Evolutionary conservation across 2,888 invertebrate genomes (phyloP).

Genomic region (Napeogenes inachia): DNA sequence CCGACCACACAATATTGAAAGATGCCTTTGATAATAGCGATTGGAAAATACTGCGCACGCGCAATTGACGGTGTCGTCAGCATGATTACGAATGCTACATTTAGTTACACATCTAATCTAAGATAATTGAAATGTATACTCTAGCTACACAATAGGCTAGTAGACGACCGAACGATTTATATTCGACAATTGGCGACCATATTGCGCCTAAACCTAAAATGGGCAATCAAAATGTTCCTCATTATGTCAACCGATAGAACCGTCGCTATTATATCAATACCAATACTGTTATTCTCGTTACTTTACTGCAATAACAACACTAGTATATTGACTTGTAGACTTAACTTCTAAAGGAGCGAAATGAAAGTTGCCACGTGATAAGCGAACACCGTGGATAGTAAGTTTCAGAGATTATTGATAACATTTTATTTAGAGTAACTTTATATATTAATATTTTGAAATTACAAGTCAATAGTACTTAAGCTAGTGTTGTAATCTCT

Average conservation of each 20-base stretch:
- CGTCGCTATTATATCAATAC: slow-evolving; percentile 25
- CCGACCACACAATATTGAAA: slow-evolving; percentile 32
- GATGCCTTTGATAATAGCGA: slow-evolving; percentile 8
- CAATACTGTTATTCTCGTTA: slow-evolving; percentile 22
- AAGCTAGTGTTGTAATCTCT: slow-evolving; percentile 16
- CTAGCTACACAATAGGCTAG: slow-evolving; percentile 63
- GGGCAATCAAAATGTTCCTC: slow-evolving; percentile 36
- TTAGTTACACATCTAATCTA: slow-evolving; percentile 62
- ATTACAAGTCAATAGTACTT: slow-evolving; percentile 13
- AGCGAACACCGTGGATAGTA: slow-evolving; percentile 7
- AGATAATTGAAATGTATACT: slow-evolving; percentile 63
- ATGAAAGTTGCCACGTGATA: slow-evolving; percentile 10
- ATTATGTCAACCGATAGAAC: slow-evolving; percentile 35
- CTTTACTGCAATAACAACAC: slow-evolving; percentile 24
- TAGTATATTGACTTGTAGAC: slow-evolving; percentile 20
- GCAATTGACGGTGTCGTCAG: slow-evolving; percentile 15
- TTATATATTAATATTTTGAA: slow-evolving; percentile 1
- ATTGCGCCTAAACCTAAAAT: slow-evolving; percentile 58
- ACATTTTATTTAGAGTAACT: slow-evolving; percentile 6
- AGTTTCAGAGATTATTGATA: not conserved
- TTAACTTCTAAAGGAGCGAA: slow-evolving; percentile 10
- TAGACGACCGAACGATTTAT: slow-evolving; percentile 56
- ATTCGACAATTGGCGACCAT: slow-evolving; percentile 58
- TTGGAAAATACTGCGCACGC: not conserved
- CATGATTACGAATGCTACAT: slow-evolving; percentile 43